Base-by-base conservation (phyloP, 2,113 vertebrate genomes). In the Megaceryle maxima region DNA sequence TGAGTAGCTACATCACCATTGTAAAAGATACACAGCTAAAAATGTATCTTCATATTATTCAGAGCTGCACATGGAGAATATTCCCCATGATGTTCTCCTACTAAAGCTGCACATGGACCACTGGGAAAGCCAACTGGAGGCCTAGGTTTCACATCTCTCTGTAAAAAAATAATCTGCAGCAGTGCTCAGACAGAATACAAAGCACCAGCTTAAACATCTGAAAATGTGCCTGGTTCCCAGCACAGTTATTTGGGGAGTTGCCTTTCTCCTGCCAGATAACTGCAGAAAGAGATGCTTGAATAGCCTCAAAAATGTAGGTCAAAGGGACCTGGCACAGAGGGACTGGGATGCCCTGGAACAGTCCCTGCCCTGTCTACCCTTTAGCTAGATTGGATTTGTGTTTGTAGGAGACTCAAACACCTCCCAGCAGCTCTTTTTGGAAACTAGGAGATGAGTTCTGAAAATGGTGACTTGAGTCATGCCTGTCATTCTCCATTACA, bases 1-100 rank as follows among this genome's bases (percentile, higher is more conserved):
- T 0, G 3, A 94, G 28, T 2, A 1, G 50, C 44, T 85, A 29
- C 28, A 19, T 48, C 55, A 51, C 55, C 9, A 16, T 0, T 26
- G 21, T 73, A 62, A 26, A 64, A 83, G n/a, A 41, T 33, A 77
- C 6, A 22, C 44, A 48, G 19, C 60, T 90, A 59, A 95, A 95
- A 92, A 77, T 3, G 4, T 26, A 69, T n/a, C 33, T 82, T 60
- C 25, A 4, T n/a, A 78, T 60, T 64, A 70, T 31, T 82, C 25
- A 66, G 84, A 88, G 14, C 37, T 66, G 28, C 17, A 62, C n/a
- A 20, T 8, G 15, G 59, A 73, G 35, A 91, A 72, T 9, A 63
- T 12, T 67, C n/a, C 55, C 68, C 59, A 15, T 2, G 2, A 74
- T 20, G 8, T 8, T 31, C 46, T 86, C 68, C 51, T 86, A 62